phyloP scores from a whole-genome alignment of 1,140 invertebrate genomes.

The Aphaenogaster ashmeadi region DNA sequence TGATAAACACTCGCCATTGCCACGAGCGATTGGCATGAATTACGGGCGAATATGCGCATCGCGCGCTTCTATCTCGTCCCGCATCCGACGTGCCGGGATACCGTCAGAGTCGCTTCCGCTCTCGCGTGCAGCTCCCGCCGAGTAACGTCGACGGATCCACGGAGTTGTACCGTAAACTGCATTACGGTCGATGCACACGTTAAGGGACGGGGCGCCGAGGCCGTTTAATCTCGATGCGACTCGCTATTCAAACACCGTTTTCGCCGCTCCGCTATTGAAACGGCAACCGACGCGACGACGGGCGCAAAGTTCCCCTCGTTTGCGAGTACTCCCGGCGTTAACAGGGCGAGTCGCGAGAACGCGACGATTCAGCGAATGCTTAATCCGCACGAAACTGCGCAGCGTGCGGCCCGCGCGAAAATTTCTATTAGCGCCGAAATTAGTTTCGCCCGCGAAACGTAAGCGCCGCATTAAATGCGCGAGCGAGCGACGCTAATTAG shows the following conservation, averaged over 20 bases:
- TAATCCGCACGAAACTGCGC: neutral
- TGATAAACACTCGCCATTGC: slow-evolving; percentile 39
- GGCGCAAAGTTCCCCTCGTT: slow-evolving; percentile 47
- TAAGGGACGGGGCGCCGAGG: slow-evolving; percentile 21
- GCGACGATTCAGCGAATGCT: neutral
- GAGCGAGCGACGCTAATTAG: slow-evolving; percentile 22
- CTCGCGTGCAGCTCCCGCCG: neutral
- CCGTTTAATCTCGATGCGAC: slow-evolving; percentile 50
- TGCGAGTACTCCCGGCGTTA: slow-evolving; percentile 9
- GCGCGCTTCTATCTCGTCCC: slow-evolving; percentile 22
- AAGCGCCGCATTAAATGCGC: slow-evolving; percentile 24
- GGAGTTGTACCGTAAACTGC: slow-evolving; percentile 45
- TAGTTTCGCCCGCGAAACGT: slow-evolving; percentile 32
- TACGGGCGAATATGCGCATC: slow-evolving; percentile 13
- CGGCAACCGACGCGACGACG: neutral
- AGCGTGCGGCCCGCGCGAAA: slow-evolving; percentile 1
- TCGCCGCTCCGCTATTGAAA: slow-evolving; percentile 37
- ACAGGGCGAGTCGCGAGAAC: neutral
- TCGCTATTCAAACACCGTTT: slow-evolving; percentile 43
- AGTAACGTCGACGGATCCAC: neutral
- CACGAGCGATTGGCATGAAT: slow-evolving; percentile 51
- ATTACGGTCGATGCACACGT: slow-evolving; percentile 46
- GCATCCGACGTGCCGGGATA: slow-evolving; percentile 16
- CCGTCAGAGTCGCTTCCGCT: slow-evolving; percentile 33
- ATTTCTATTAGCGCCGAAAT: slow-evolving; percentile 29